phyloP scores from a whole-genome alignment of 2,113 vertebrate species.

The Zapornia atra region DNA sequence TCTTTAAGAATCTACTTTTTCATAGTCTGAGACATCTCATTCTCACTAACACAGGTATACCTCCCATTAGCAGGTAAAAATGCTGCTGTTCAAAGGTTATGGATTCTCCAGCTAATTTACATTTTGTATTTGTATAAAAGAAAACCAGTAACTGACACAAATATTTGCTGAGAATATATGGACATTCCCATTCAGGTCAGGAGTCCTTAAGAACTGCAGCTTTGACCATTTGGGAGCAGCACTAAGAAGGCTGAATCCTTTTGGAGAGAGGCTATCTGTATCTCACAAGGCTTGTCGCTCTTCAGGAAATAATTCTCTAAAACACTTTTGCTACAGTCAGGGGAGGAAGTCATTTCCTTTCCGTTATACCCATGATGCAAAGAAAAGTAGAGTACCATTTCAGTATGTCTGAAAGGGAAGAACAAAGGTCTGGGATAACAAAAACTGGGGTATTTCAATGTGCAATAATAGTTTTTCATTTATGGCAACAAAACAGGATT shows the following conservation, averaged over 20 bases:
- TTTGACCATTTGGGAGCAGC: background rate
- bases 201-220: background rate
- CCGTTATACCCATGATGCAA: background rate
- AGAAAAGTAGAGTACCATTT: background rate
- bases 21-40: background rate
- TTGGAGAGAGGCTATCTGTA: background rate
- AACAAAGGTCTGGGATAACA: background rate
- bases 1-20: background rate
- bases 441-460: constrained; percentile 22
- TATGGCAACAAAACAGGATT: background rate
- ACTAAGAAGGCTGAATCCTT: background rate
- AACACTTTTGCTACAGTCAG: background rate
- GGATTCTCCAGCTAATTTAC: background rate
- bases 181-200: rapidly evolving
- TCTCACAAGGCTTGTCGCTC: background rate
- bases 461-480: background rate
- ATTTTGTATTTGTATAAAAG: background rate
- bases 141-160: background rate
- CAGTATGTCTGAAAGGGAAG: background rate
- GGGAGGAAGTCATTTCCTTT: background rate
- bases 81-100: background rate
- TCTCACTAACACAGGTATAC: background rate
- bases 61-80: background rate
- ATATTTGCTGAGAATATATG: background rate
- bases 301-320: background rate